These are phyloP conservation scores for Lasiurus cinereus DNA, from an alignment of 2,113 vertebrate genomes.

Conservation along the genomic window DNA sequence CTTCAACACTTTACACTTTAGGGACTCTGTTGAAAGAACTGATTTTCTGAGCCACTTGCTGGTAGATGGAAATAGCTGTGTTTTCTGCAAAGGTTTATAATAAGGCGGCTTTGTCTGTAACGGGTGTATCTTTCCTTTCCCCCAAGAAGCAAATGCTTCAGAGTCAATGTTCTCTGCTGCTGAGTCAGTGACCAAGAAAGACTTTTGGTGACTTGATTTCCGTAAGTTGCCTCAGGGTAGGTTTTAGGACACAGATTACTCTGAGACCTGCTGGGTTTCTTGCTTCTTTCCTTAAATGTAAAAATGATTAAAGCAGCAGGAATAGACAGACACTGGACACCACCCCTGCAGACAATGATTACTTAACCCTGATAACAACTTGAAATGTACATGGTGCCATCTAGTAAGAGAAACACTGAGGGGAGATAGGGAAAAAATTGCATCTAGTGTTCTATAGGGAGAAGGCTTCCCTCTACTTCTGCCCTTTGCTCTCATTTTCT, in stretches of 20 bases:
- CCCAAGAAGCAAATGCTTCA: not conserved
- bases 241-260: conserved; percentile 50
- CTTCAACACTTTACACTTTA: not conserved
- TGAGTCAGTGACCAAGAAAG: conserved; percentile 28
- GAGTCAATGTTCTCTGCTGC: not conserved
- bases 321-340: conserved; percentile 9
- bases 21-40: not conserved
- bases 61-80: conserved; percentile 25
- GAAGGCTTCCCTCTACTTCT: not conserved
- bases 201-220: conserved; percentile 51
- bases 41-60: not conserved
- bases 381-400: conserved; percentile 31
- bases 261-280: conserved; percentile 55
- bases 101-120: not conserved
- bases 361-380: conserved; percentile 49
- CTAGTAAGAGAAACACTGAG: conserved; percentile 28
- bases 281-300: conserved; percentile 60
- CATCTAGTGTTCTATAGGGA: not conserved
- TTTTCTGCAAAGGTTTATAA: conserved; percentile 1
- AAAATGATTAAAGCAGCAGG: conserved; percentile 65
- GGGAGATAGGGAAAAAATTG: not conserved
- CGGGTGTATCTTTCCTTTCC: not conserved
- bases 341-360: conserved; percentile 4
- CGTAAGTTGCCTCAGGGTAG: conserved; percentile 47
- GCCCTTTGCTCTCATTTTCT: not conserved